A percentile compares a stretch with the other conserved stretches of the same genome.
Evolutionary conservation across 2,888 invertebrate genomes (phyloP).

Genomic region (Andrena camellia): DNA sequence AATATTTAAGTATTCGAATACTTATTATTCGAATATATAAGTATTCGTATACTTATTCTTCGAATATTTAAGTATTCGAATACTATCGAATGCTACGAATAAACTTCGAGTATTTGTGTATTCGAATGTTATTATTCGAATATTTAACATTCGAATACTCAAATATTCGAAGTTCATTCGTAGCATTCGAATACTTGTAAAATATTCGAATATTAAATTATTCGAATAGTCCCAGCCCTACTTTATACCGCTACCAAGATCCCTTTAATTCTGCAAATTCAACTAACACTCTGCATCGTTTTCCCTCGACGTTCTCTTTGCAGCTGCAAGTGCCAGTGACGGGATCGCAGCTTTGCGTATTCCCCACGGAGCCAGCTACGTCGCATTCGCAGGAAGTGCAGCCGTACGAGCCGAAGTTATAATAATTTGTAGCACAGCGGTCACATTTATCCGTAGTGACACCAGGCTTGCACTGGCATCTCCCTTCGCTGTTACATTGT

Average conservation of each 20-base stretch:
- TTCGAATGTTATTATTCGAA: no score
- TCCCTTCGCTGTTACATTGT: constrained; percentile 96
- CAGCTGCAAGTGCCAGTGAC: constrained; percentile 92
- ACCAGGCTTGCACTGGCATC: constrained; percentile 98
- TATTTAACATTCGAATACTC: no score
- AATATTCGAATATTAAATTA: no score
- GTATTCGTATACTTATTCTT: no score
- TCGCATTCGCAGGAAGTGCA: constrained; percentile 97
- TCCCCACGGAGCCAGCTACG: constrained; percentile 92
- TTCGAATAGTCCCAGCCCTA: no score
- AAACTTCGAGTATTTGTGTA: no score
- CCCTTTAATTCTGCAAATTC: not conserved
- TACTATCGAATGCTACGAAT: no score
- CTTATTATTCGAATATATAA: no score
- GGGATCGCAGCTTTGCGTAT: constrained; percentile 94
- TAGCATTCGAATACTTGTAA: no score
- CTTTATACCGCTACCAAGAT: not conserved
- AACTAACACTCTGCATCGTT: constrained; percentile 93
- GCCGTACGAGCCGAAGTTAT: constrained; percentile 95
- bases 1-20: no score
- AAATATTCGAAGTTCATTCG: no score
- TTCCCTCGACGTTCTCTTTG: constrained; percentile 98
- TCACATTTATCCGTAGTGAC: constrained; percentile 98
- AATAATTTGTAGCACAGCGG: constrained; percentile 93
- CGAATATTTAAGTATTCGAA: no score